These are phyloP conservation scores for Turnix velox DNA, from an alignment of 2,113 vertebrate species.

Conservation along the genomic window DNA sequence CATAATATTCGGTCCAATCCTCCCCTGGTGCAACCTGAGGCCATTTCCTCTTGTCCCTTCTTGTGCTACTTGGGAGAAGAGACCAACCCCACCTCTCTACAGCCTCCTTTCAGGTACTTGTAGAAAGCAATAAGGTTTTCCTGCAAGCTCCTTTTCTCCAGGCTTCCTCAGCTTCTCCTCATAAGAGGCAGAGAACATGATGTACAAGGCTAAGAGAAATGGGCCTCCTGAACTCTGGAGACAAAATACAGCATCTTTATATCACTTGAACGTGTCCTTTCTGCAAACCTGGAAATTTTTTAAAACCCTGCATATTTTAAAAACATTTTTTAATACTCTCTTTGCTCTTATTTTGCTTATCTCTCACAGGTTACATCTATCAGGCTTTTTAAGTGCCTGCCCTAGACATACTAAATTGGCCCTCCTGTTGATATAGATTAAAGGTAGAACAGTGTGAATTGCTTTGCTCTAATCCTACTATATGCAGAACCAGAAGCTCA, in stretches of 20 bases:
- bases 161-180: too few relatives aligned
- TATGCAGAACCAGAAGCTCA: conserved; percentile 55
- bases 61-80: too few relatives aligned
- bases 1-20: too few relatives aligned
- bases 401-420: conserved; percentile 54
- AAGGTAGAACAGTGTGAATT: conserved; percentile 54
- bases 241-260: neutral
- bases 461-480: conserved; percentile 66
- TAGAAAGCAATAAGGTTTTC: too few relatives aligned
- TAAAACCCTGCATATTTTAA: too few relatives aligned
- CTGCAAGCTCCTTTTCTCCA: too few relatives aligned
- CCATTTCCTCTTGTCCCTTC: too few relatives aligned
- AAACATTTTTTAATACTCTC: neutral
- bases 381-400: neutral
- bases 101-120: too few relatives aligned
- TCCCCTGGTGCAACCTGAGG: too few relatives aligned
- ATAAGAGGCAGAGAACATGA: neutral
- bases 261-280: neutral
- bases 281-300: neutral
- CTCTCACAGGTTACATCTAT: conserved; percentile 24
- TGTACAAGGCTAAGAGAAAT: neutral
- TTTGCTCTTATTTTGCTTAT: conserved; percentile 3
- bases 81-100: too few relatives aligned
- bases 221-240: neutral
- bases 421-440: conserved; percentile 61